phyloP scores from a whole-genome alignment of 2,797 vertebrate genomes.

The Halcyon smyrnensis region DNA sequence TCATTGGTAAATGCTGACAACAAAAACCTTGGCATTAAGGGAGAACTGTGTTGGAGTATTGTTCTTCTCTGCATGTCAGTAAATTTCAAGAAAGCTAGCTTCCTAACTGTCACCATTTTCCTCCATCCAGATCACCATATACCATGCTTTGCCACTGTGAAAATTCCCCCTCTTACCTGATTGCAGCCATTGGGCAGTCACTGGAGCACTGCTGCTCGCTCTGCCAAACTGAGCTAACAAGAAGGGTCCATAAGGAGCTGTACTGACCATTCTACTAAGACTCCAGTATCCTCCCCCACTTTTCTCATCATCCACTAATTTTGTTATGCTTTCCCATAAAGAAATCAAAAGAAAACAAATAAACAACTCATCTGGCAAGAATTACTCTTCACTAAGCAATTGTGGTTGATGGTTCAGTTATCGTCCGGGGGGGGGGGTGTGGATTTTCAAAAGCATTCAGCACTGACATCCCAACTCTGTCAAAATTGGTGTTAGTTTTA shows the following conservation, averaged over 20 bases:
- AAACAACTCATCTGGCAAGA: constrained; percentile 7
- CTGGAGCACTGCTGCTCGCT: neutral
- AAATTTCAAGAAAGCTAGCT: neutral
- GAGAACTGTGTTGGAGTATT: neutral
- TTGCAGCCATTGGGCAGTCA: neutral
- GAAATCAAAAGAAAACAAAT: constrained; percentile 22
- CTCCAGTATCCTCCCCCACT: neutral
- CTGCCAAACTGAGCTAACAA: rapidly evolving
- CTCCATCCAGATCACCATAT: neutral
- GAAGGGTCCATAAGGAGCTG: neutral
- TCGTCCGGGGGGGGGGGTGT: neutral
- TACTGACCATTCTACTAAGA: neutral
- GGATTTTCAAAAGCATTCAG: neutral
- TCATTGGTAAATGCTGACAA: neutral
- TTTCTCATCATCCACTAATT: constrained; percentile 17
- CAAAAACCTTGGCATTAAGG: neutral
- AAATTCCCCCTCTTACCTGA: neutral
- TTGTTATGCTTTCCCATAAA: constrained; percentile 41
- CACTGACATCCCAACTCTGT: neutral
- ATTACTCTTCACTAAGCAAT: constrained; percentile 7
- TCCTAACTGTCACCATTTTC: neutral
- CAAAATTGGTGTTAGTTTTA: neutral
- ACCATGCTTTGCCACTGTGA: neutral
- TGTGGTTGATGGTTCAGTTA: constrained; percentile 35
- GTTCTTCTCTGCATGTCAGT: neutral